Conservation (phyloP, 2,888 invertebrate genomes). For the Brachypalpus laphriformis region DNA sequence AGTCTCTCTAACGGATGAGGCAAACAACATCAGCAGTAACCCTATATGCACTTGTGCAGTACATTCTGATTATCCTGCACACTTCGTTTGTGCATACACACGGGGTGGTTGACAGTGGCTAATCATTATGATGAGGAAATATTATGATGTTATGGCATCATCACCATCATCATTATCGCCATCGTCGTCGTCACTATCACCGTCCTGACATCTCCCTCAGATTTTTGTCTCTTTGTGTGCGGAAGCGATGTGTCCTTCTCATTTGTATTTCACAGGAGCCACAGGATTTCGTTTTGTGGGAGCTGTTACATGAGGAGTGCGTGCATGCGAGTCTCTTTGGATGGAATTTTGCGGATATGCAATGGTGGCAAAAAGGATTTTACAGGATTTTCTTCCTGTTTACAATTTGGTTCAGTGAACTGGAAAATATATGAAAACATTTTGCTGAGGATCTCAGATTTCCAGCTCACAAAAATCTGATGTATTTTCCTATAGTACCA, state of each 20-base stretch:
- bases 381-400: conserved; percentile 53
- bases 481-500: not conserved
- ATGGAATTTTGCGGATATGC: conserved; percentile 49
- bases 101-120: conserved; percentile 51
- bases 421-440: conserved; percentile 49
- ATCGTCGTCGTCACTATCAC: conserved; percentile 14
- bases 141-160: conserved; percentile 66
- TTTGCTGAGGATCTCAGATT: conserved; percentile 47
- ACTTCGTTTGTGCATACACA: conserved; percentile 19
- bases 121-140: conserved; percentile 66
- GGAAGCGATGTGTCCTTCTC: conserved; percentile 11
- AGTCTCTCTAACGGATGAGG: not conserved
- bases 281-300: conserved; percentile 27
- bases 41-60: conserved; percentile 36
- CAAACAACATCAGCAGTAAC: conserved; percentile 30
- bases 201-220: not conserved
- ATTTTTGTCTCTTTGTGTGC: conserved; percentile 16
- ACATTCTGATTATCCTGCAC: conserved; percentile 57
- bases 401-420: conserved; percentile 51
- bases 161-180: conserved; percentile 59
- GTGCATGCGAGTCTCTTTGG: conserved; percentile 23
- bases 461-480: conserved; percentile 17
- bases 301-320: conserved; percentile 18
- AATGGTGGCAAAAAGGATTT: conserved; percentile 15
- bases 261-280: conserved; percentile 37